Evolutionary conservation across 1,140 invertebrate genomes (phyloP), one percentile per base, ranked within the genome.

Genomic region (Wiebesia pumilae): DNA sequence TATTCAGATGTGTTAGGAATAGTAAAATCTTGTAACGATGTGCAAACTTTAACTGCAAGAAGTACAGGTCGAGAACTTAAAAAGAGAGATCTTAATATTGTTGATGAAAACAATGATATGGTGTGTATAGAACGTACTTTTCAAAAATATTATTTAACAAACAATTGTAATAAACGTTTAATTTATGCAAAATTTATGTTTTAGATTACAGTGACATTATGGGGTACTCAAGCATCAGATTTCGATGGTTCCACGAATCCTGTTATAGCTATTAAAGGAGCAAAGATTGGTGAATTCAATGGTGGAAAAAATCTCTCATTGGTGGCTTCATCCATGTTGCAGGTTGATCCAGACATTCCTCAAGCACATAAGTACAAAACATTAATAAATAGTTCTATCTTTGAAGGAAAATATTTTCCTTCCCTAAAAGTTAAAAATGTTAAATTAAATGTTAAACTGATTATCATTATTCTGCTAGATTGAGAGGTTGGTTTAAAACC

Each of bases 401-500:
- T 81, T 54, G 40, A 30, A 62, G 7, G 24, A 35, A 35, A 16
- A 73, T 86, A 47, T 67, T 38, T 77, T 43, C n/a, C n/a, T n/a
- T n/a, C n/a, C n/a, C n/a, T n/a, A 38, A 87, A 38, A 71, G 21
- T 6, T 38, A 30, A 2, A 21, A 75, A 58, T 27, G 79, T 62
- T 24, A 16, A 67, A 62, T 80, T 51, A 7, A 35, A 35, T 83
- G 35, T 71, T 35, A 10, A 43, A 54, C 27, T 78, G 54, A 47
- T 58, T 43, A 7, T 78, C n/a, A 27, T 62, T 83, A 67, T 81
- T 67, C 80, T 83, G 65, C 33, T 21, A 93, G 95, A 87, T 94
- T 99, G 40, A 95, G 97, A 81, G 97, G 97, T 40, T 99, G 98
- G 98, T 99, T 96, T 91, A 97, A 98, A 89, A 95, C 96, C 86